Evolutionary conservation across 37 sponge, comb jelly and placozoan genomes (phyloP), one percentile per base, ranked within the genome.

Genomic region (Chondrilla cf. caribensis): DNA sequence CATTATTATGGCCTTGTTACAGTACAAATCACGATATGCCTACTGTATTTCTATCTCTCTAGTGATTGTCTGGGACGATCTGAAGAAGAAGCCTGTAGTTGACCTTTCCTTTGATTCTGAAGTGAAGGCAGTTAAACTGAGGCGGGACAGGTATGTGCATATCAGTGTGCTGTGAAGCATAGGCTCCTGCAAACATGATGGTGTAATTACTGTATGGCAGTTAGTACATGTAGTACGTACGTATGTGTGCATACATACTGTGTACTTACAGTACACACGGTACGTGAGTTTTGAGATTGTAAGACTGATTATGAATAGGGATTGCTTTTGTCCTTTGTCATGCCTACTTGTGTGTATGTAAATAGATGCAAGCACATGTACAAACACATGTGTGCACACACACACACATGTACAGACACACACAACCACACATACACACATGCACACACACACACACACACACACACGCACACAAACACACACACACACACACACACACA

Each of bases 41-140:
- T 47, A 47, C 11, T 47, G 8, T 32, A 19, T 62, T 21, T 9
- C 25, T 31, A 9, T 78, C 57, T 24, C 28, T 79, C 9, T 58
- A 94, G 97, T 96, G 37, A 80, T 96, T n/a, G 83, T 96, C 32
- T 96, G 97, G 97, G 94, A 96, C 73, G 97, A 96, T 57, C 67
- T 96, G 38, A 90, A 96, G 80, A 93, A 96, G 84, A 90, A 93
- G 41, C 38, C 41, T 29, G 94, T 93, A 14, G 82, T 94, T 25
- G 88, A 91, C 36, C 84, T 96, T 0, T 85, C 91, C 41, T 96
- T 96, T 84, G 82, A 83, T 25, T 58, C 83, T 15, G 87, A 93
- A 65, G 97, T 96, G 18, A 88, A 82, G 58, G 81, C 91, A 17
- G 97, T 96, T 33, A 86, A 83, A 65, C 58, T 96, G 54, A 79